These are phyloP conservation scores for Cardinalis cardinalis DNA, from an alignment of 2,113 vertebrate genomes.

Conservation along the genomic window DNA sequence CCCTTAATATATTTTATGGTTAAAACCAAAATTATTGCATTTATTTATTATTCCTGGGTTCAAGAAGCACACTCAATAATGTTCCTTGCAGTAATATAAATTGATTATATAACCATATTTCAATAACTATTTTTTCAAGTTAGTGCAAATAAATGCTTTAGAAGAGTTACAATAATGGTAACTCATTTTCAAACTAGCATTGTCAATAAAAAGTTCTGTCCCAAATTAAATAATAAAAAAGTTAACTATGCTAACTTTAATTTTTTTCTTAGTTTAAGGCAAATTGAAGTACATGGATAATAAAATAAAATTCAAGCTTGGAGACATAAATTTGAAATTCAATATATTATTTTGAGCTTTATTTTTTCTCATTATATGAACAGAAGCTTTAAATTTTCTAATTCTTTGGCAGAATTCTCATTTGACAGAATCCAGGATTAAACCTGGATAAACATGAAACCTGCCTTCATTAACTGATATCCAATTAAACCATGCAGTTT, in stretches of 20 bases:
- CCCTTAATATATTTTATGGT: not conserved
- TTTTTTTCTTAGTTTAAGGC: not conserved
- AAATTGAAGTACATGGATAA: not conserved
- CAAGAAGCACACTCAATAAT: not conserved
- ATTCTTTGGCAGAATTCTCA: not conserved
- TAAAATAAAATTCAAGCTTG: not conserved
- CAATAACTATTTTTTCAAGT: not conserved
- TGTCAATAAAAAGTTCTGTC: not conserved
- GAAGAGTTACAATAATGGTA: not conserved
- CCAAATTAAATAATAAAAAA: not conserved
- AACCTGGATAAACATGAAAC: not conserved
- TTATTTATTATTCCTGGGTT: not conserved
- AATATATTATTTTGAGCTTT: not conserved
- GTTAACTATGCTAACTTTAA: not conserved
- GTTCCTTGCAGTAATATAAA: not conserved
- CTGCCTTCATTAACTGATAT: conserved; percentile 20
- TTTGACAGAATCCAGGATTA: conserved; percentile 7
- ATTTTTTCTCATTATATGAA: not conserved
- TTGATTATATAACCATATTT: not conserved
- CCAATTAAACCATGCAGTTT: conserved; percentile 5
- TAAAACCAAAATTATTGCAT: not conserved
- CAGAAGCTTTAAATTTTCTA: not conserved
- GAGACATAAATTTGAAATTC: not conserved
- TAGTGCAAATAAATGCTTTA: not conserved
- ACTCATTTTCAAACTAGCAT: not conserved